Conservation (phyloP, 2,888 invertebrate species). For the Octodonta nipae region DNA sequence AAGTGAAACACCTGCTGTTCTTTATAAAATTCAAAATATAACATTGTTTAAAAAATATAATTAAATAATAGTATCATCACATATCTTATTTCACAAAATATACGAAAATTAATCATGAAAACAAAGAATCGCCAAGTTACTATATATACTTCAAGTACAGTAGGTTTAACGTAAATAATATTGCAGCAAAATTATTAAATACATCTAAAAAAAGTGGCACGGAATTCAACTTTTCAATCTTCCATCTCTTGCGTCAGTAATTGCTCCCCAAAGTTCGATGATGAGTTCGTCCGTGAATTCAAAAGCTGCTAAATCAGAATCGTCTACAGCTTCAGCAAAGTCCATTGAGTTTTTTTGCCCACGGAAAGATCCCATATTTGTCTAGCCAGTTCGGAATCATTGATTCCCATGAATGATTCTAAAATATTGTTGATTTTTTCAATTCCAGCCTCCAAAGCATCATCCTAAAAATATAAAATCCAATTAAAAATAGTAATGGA, state of each 20-base stretch:
- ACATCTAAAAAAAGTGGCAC: too few species aligned
- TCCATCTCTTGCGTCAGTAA: constrained; percentile 75
- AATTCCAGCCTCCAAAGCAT: constrained; percentile 65
- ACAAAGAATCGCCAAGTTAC: too few species aligned
- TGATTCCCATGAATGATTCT: constrained; percentile 93
- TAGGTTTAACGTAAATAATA: too few species aligned
- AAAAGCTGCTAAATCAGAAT: constrained; percentile 84
- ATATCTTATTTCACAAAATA: too few species aligned
- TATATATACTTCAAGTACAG: too few species aligned
- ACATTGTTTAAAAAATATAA: too few species aligned
- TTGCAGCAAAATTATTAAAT: too few species aligned
- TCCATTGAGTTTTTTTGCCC: constrained; percentile 84
- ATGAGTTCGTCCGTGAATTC: constrained; percentile 94
- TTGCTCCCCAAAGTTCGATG: constrained; percentile 94
- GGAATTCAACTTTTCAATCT: too few species aligned
- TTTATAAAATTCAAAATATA: too few species aligned
- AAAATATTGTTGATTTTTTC: constrained; percentile 84
- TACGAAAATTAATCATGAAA: too few species aligned
- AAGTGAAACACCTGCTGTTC: too few species aligned
- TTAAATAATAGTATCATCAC: too few species aligned
- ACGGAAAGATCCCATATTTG: constrained; percentile 87
- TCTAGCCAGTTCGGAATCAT: constrained; percentile 81
- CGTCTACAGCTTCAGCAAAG: constrained; percentile 82
- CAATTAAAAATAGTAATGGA: not conserved
- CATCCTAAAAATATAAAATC: constrained; percentile 54